phyloP scores from a whole-genome alignment of 2,888 invertebrate genomes.

The Thera obeliscata region DNA sequence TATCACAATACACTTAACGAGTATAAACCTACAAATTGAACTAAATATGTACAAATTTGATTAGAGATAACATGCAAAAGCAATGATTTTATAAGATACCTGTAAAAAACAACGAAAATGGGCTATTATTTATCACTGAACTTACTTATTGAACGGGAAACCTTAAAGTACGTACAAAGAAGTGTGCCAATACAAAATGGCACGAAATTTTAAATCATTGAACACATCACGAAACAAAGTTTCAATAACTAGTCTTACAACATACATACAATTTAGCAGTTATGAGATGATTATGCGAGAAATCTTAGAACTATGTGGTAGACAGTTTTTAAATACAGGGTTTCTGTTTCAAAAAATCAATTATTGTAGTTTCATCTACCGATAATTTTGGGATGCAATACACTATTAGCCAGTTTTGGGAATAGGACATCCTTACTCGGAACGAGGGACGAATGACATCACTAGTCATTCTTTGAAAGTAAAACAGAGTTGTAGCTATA shows the following conservation, averaged over 20 bases:
- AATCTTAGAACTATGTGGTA: slow-evolving; percentile 8
- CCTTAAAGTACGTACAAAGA: slow-evolving; percentile 21
- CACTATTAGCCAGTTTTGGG: too few species aligned
- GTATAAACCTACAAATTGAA: slow-evolving; percentile 54
- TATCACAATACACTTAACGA: slow-evolving; percentile 74
- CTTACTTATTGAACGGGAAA: slow-evolving; percentile 17
- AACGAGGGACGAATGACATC: too few species aligned
- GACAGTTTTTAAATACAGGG: slow-evolving; percentile 11
- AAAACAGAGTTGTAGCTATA: too few species aligned
- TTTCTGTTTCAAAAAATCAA: background rate
- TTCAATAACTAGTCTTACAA: slow-evolving; percentile 21
- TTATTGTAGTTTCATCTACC: too few species aligned
- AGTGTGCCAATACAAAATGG: slow-evolving; percentile 33
- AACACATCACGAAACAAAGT: slow-evolving; percentile 33
- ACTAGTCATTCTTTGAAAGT: too few species aligned
- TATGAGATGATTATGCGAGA: slow-evolving; percentile 23
- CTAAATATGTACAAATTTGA: slow-evolving; percentile 71
- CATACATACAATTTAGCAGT: slow-evolving; percentile 23
- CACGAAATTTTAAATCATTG: slow-evolving; percentile 32
- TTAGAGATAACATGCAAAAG: slow-evolving; percentile 17
- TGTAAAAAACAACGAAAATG: slow-evolving; percentile 9
- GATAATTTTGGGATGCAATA: too few species aligned
- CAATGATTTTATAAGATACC: slow-evolving; percentile 7
- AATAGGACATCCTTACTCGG: too few species aligned
- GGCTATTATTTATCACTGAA: slow-evolving; percentile 18